Evolutionary conservation across 2,797 vertebrate genomes (phyloP), one percentile per base, ranked within the genome.

Genomic region (Microchirus variegatus): DNA sequence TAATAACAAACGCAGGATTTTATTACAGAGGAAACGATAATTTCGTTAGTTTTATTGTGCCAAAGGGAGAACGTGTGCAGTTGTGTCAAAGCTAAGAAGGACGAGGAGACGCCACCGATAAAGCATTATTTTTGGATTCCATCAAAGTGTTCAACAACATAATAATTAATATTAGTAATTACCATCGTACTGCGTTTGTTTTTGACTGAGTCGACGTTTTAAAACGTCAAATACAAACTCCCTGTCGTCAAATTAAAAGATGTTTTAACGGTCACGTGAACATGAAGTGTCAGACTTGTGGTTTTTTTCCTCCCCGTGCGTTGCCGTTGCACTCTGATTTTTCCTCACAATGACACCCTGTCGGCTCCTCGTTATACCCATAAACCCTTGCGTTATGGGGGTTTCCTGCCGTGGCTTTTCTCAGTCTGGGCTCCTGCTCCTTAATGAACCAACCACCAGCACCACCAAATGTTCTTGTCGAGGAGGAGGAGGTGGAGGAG

Each of bases 401-500:
- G 43, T 52, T 49, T 41, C 61, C 61, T 63, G 57, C 59, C 40
- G n/a, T 22, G 40, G 45, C 38, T 49, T 61, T 61, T 2, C 73
- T 59, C 44, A 55, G 37, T 64, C 63, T 4, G 18, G 47, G 19
- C 62, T 65, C 52, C 51, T n/a, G 7, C 57, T 73, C 45, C 57
- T 75, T 75, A 82, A 85, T 70, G 59, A 85, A 70, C 38, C 15
- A n/a, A n/a, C n/a, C n/a, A n/a, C n/a, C n/a, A 22, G 58, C 26
- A 22, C 45, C 26, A 31, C 49, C 26, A 17, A 19, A 50, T 37
- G 11, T 53, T 61, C 53, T 53, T 17, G 13, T 12, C 9, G 59
- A 47, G 49, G 42, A 36, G 50, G 49, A 60, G 63, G 22, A 22
- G 19, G 19, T 2, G 19, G 19, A 22, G 19, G 19, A 22, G 19